Percentiles rank a stretch among this genome's conserved stretches.
phyloP scores from a whole-genome alignment of 1,140 invertebrate genomes.

The Bombus superbus region DNA sequence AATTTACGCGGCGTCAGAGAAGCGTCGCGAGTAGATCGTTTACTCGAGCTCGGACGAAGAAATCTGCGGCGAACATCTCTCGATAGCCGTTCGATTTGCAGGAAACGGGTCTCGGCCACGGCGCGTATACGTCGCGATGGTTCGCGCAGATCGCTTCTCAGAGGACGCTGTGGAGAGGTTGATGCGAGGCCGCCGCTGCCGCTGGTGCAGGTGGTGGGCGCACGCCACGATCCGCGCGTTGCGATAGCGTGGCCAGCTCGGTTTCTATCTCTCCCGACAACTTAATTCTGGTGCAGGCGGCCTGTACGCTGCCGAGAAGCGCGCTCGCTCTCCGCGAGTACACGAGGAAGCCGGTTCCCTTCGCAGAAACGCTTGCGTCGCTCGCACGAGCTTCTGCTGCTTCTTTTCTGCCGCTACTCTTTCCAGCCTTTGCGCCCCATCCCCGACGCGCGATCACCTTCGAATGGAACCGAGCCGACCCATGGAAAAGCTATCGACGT shows the following conservation, averaged over 20 bases:
- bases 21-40: not conserved
- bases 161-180: conserved; percentile 20
- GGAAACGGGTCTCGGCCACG: not conserved
- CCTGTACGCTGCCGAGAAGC: conserved; percentile 4
- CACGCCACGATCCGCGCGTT: conserved; percentile 73
- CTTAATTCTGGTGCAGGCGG: conserved; percentile 72
- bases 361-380: not conserved
- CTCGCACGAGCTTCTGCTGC: not conserved
- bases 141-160: conserved; percentile 13
- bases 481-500: conserved; percentile 3
- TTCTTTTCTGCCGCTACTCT: not conserved
- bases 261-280: conserved; percentile 74
- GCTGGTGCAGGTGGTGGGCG: conserved; percentile 73
- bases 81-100: conserved; percentile 16
- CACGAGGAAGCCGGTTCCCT: not conserved
- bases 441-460: not conserved
- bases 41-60: conserved; percentile 1
- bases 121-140: conserved; percentile 24
- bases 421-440: not conserved
- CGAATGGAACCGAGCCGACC: not conserved
- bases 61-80: conserved; percentile 9
- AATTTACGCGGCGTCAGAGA: not conserved
- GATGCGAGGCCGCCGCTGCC: conserved; percentile 25
- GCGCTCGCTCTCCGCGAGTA: not conserved
- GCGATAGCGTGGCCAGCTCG: conserved; percentile 71